Base-by-base conservation (phyloP, 2,113 vertebrate genomes). In the Seriola rivoliana region DNA sequence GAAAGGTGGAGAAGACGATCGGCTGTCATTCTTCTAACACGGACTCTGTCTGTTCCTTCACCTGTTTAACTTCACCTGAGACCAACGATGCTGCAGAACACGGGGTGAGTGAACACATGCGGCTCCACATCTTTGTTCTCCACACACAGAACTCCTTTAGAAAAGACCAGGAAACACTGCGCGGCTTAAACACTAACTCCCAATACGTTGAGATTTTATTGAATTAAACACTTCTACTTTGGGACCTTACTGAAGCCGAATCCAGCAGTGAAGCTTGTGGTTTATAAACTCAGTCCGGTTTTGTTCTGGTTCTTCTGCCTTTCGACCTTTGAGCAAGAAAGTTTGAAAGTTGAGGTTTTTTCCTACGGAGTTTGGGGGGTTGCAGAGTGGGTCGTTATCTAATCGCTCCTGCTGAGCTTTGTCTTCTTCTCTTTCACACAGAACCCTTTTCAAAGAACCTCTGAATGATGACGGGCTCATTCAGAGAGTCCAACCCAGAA, bases 81-180 rank as follows among this genome's bases (percentile, higher is more conserved):
- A 14, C 4, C 0, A 1, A 78, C 5, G 3, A 93, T 93, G 92
- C 75, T 93, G 63, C 88, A 89, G 77, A 92, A 92, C 81, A 90
- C 89, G 0, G 91, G 91, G 91, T 92, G 80, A 91, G 91, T 29
- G 29, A 29, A 29, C 29, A 29, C 23, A 23, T 78, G 1, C 2
- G 1, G 52, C 52, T 23, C 14, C 29, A 9, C 29, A 29, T 29
- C 29, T 29, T 29, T 29, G 29, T 19, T 14, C 19, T 3, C 9
- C 32, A 1, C 48, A 29, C 6, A 1, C 70, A 17, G 64, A 46
- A 40, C 3, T 57, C 9, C 36, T 0, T 2, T 11, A 6, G 5
- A n/a, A 48, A 19, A 36, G 1, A 21, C 7, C 44, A 3, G 21
- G 0, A 19, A 25, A 60, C 4, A n/a, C 10, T 0, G 6, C 3